Evolutionary conservation across 2,797 vertebrate genomes (phyloP), one percentile per base, ranked within the genome.

Genomic region (Phrynocephalus forsythii): DNA sequence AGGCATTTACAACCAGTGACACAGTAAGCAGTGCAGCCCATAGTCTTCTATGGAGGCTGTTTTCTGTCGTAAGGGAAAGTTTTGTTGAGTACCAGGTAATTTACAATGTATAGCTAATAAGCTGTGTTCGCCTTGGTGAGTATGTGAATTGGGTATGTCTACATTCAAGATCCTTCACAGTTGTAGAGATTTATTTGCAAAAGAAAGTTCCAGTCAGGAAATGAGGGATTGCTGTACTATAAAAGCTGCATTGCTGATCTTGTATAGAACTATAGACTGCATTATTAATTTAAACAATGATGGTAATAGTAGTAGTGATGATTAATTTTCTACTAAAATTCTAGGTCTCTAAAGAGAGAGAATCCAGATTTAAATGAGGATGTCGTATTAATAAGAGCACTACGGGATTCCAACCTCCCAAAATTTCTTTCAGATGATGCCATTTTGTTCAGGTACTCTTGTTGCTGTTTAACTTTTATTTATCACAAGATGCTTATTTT

Each of bases 361-460:
- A 97, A 98, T 91, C 97, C 97, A 76, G n/a, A 97, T 66, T 94
- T 98, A 80, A 97, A 93, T 91, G 98, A 98, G 93, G 98, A 98
- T 1, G 97, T 98, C 83, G 98, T 98, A 44, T 95, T 98, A 82
- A 98, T 98, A 94, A 96, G 97, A 96, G 98, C 98, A 22, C 95
- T 98, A 91, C 95, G 97, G 91, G 98, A 98, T 89, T 97, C 97
- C 82, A 98, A 97, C 92, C 95, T 97, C 44, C 98, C 98, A 44
- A 98, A 98, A 93, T 98, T 98, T 93, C 96, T 98, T 73, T 96
- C 96, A 78, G 97, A 98, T 56, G 97, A 98, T 38, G 95, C 97
- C 67, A 4, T 97, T 85, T 96, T 98, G 60, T 98, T 98, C 93
- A 95, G 97, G 97, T 98, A 93, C 75, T 87, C 88, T 75, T 44